Conservation (phyloP, 2,888 invertebrate species). For the Drosophila cognata region DNA sequence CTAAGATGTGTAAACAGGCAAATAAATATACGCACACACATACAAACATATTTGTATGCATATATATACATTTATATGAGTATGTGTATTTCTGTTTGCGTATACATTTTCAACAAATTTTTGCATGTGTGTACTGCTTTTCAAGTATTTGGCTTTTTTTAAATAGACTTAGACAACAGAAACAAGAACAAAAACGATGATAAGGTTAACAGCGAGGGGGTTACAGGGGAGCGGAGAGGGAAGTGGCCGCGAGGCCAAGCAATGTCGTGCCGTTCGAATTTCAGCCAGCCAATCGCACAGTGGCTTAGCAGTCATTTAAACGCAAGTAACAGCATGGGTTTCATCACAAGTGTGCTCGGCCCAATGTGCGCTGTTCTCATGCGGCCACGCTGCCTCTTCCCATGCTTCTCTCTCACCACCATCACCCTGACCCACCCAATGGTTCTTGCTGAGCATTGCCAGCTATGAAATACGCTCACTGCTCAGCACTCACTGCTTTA, state of each 20-base stretch:
- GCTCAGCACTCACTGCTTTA: slow-evolving; percentile 50
- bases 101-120: slow-evolving; percentile 63
- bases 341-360: slow-evolving; percentile 1
- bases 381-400: slow-evolving; percentile 14
- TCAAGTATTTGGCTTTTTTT: slow-evolving; percentile 59
- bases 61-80: slow-evolving; percentile 4
- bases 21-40: slow-evolving; percentile 14
- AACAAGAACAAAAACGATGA: slow-evolving; percentile 58
- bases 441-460: slow-evolving; percentile 54
- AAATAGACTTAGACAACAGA: slow-evolving; percentile 62
- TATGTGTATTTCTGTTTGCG: slow-evolving; percentile 35
- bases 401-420: slow-evolving; percentile 19
- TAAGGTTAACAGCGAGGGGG: slow-evolving; percentile 31
- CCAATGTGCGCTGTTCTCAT: slow-evolving; percentile 44
- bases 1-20: slow-evolving; percentile 43
- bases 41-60: not conserved
- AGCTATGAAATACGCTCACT: slow-evolving; percentile 61
- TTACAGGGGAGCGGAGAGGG: slow-evolving; percentile 10
- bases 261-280: slow-evolving; percentile 71
- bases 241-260: slow-evolving; percentile 55
- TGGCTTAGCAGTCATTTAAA: slow-evolving; percentile 27
- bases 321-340: not conserved
- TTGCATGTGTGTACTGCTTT: slow-evolving; percentile 62
- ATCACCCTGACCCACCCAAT: slow-evolving; percentile 17
- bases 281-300: slow-evolving; percentile 54